Evolutionary conservation across 1,140 invertebrate species (phyloP).

Genomic region (Limonius californicus): DNA sequence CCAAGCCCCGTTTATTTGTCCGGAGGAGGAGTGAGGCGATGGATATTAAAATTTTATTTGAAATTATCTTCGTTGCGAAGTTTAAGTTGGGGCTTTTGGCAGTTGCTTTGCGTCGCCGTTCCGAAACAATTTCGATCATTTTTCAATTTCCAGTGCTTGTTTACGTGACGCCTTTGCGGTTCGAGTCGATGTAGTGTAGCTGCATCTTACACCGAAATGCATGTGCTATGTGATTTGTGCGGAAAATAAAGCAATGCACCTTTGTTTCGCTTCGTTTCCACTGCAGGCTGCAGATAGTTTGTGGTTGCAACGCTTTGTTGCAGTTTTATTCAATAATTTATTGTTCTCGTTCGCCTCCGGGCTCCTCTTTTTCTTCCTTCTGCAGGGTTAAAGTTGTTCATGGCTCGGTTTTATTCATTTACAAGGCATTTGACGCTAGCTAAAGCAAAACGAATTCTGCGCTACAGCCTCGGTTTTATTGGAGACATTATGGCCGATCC

Average conservation of each 20-base stretch:
- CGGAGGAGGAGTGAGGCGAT: slow-evolving; percentile 20
- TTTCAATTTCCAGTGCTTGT: slow-evolving; percentile 4
- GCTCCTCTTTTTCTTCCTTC: neutral
- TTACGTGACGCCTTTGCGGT: neutral
- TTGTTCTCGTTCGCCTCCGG: neutral
- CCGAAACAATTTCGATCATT: neutral
- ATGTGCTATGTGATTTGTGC: slow-evolving; percentile 12
- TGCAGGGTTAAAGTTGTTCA: neutral
- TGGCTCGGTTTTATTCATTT: neutral
- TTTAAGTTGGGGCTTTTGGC: neutral
- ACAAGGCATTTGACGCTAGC: neutral
- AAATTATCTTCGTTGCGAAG: neutral
- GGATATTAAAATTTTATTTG: slow-evolving; percentile 38
- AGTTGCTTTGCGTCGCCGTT: neutral
- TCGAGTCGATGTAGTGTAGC: neutral
- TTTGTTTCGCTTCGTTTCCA: slow-evolving; percentile 2
- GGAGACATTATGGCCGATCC: neutral
- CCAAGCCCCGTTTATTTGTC: slow-evolving; percentile 27
- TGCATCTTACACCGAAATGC: neutral
- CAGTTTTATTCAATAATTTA: slow-evolving; percentile 12
- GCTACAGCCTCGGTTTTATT: neutral
- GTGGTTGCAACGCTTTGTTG: slow-evolving; percentile 10
- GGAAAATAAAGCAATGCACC: slow-evolving; percentile 16
- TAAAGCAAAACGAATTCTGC: neutral
- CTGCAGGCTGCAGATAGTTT: slow-evolving; percentile 18